Percentiles rank a stretch among this genome's conserved stretches.
These are phyloP conservation scores for Lytechinus variegatus DNA, from an alignment of 35 echinoderm and acorn worm species.

Conservation along the genomic window DNA sequence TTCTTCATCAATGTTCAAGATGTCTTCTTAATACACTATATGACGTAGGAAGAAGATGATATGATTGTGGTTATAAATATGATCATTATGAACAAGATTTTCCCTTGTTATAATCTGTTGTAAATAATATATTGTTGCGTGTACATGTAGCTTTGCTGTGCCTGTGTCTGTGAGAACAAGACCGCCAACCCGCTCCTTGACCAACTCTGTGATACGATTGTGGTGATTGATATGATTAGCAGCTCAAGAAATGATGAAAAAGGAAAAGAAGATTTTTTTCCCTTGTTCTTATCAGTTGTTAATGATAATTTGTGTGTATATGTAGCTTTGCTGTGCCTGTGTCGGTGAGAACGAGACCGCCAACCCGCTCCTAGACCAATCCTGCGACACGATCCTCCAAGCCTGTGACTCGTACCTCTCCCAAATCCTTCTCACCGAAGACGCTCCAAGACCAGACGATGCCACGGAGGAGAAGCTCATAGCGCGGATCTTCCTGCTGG, in stretches of 20 bases:
- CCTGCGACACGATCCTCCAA: constrained; percentile 58
- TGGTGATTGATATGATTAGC: too few species aligned
- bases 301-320: neutral
- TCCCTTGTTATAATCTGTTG: too few species aligned
- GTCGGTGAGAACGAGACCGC: constrained; percentile 11
- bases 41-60: neutral
- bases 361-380: neutral
- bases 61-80: too few species aligned
- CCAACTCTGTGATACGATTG: neutral
- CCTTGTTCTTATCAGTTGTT: too few species aligned
- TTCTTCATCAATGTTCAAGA: too few species aligned
- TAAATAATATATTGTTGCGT: neutral
- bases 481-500: constrained; percentile 56
- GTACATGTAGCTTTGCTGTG: constrained; percentile 8
- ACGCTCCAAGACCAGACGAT: neutral
- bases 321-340: constrained; percentile 31
- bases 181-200: constrained; percentile 1
- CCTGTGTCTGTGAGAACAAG: neutral
- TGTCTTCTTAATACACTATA: too few species aligned
- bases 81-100: too few species aligned
- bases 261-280: too few species aligned
- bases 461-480: constrained; percentile 22
- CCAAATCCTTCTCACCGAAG: constrained; percentile 60
- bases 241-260: too few species aligned
- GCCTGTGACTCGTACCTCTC: constrained; percentile 79